These are phyloP conservation scores for Trisateles emortualis DNA, from an alignment of 2,888 invertebrate species.

Conservation along the genomic window DNA sequence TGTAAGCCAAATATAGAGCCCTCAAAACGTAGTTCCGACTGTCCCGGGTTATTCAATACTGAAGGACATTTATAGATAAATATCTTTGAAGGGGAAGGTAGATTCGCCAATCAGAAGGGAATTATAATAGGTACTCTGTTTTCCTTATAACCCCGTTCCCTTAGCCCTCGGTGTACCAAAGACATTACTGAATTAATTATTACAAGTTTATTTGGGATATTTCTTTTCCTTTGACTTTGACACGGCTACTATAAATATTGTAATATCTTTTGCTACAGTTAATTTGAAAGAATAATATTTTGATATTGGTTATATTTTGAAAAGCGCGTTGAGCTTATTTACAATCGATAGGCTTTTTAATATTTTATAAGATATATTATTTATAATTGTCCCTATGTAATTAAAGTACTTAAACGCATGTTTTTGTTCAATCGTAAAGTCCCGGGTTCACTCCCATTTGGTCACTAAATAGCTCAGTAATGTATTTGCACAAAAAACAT, in stretches of 20 bases:
- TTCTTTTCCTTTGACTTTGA: constrained; percentile 13
- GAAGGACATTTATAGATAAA: constrained; percentile 21
- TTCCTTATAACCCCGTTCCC: constrained; percentile 27
- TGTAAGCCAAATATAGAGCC: neutral
- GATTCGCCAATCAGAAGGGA: constrained; percentile 42
- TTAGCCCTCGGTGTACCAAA: constrained; percentile 4
- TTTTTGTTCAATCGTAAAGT: too few relatives aligned
- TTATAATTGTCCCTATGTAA: too few relatives aligned
- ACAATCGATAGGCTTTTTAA: too few relatives aligned
- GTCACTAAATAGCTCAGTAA: too few relatives aligned
- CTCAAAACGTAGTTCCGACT: constrained; percentile 2
- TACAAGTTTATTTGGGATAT: constrained; percentile 28
- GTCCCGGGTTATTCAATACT: constrained; percentile 36
- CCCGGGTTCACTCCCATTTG: too few relatives aligned
- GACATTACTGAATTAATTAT: constrained; percentile 33
- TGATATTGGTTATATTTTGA: too few relatives aligned
- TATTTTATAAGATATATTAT: too few relatives aligned
- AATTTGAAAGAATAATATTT: neutral
- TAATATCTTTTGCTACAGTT: neutral
- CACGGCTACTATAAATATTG: neutral
- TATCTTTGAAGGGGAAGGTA: constrained; percentile 28
- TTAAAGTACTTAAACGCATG: too few relatives aligned
- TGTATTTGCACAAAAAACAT: too few relatives aligned
- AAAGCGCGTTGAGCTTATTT: too few relatives aligned
- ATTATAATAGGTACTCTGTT: constrained; percentile 32